Base-by-base conservation (phyloP, 2,113 vertebrate species). In the Erythrolamprus reginae region DNA sequence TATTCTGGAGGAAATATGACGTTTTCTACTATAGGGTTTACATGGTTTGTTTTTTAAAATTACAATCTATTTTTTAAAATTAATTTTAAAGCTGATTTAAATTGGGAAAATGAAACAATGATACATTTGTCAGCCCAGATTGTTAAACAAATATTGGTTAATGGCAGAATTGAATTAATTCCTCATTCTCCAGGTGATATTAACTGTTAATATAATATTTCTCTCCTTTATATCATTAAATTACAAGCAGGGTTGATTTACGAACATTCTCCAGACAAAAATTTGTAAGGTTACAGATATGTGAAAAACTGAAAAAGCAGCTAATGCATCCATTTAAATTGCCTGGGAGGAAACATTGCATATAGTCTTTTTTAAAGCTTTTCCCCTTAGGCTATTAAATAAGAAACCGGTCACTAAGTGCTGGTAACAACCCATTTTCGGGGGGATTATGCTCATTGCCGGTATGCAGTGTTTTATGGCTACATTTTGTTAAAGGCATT, bases 391-490 rank as follows among this genome's bases (percentile, higher is more conserved):
- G 97, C 97, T 95, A 96, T 97, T 97, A 97, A 97, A 96, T 97
- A 97, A 97, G 96, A 97, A 97, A 97, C 96, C 95, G 96, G 97
- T 96, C 97, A 97, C 96, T 97, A 97, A 96, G 96, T 96, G 95
- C 96, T 95, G 94, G 94, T 95, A 96, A 96, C 96, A 97, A 96
- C 95, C 96, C 93, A 91, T 96, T 97, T 97, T 96, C 95, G 93
- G 94, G 94, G 84, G 93, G 95, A 96, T 97, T 96, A 96, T 96
- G 97, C 94, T 96, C 96, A 92, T 96, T 97, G 96, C 95, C 92
- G 93, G 94, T 94, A 96, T 92, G 93, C 95, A 91, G 94, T 93
- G 95, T 95, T 96, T 97, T 97, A 95, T 95, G 95, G 96, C 91
- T 96, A 95, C 95, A 88, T 96, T 97, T 97, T 97, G 95, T 96